These are phyloP conservation scores for Lampris incognitus DNA, from an alignment of 2,113 vertebrate species.

Conservation along the genomic window DNA sequence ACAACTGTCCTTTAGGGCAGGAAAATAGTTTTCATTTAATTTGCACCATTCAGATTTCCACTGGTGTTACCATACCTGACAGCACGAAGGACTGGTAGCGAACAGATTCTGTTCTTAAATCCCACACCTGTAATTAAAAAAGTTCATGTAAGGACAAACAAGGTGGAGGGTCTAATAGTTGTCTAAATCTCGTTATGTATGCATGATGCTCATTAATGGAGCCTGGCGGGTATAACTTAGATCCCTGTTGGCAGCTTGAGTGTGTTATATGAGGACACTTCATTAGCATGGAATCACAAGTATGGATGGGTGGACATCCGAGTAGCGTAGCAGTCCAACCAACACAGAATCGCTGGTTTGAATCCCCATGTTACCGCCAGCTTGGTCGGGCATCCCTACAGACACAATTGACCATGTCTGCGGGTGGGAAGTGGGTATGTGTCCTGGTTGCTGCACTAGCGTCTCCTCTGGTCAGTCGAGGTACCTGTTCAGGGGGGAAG, in stretches of 20 bases:
- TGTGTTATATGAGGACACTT: too few species aligned
- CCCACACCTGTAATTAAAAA: conserved; percentile 85
- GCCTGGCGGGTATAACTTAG: not conserved
- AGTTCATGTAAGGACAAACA: not conserved
- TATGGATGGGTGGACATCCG: not conserved
- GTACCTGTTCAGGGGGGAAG: too few species aligned
- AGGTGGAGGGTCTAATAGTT: not conserved
- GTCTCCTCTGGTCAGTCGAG: too few species aligned
- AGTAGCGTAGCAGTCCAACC: too few species aligned
- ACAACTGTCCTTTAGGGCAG: not conserved
- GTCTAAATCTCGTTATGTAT: not conserved
- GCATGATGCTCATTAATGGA: not conserved
- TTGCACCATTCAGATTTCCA: not conserved
- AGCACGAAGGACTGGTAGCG: conserved; percentile 87
- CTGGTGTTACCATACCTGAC: conserved; percentile 78
- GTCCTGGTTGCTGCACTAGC: too few species aligned
- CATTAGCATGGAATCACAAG: not conserved
- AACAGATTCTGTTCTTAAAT: conserved; percentile 73
- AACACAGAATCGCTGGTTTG: too few species aligned
- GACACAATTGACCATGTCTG: too few species aligned
- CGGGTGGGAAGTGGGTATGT: too few species aligned
- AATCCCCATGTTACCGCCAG: too few species aligned
- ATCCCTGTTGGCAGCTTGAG: too few species aligned
- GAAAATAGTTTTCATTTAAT: not conserved
- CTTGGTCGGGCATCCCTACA: too few species aligned